phyloP scores from a whole-genome alignment of 1,140 invertebrate genomes.

The Cydia pomonella region DNA sequence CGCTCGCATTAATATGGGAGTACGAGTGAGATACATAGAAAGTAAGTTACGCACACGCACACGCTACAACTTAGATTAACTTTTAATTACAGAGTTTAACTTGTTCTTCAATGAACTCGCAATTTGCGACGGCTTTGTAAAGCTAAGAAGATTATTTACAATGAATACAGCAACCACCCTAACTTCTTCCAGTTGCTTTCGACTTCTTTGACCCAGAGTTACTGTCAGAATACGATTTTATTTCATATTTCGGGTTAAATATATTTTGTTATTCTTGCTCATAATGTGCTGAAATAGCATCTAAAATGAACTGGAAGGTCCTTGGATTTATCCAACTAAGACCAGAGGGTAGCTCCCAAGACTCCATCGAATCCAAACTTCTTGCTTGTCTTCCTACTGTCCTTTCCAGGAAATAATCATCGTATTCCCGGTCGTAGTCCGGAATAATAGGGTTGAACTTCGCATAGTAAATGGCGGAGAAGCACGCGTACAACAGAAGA shows the following conservation, averaged over 20 bases:
- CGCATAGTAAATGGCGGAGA: slow-evolving; percentile 92
- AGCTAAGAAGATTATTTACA: too few relatives aligned
- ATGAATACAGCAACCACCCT: too few relatives aligned
- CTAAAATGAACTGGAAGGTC: slow-evolving; percentile 75
- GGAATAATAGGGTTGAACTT: slow-evolving; percentile 89
- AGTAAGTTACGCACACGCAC: too few relatives aligned
- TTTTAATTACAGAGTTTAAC: neutral
- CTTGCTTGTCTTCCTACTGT: slow-evolving; percentile 76
- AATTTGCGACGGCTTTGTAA: neutral
- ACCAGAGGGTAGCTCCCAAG: slow-evolving; percentile 65
- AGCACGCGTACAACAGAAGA: slow-evolving; percentile 89
- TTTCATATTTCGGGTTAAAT: too few relatives aligned
- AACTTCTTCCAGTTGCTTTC: neutral
- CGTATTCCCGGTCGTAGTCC: slow-evolving; percentile 86
- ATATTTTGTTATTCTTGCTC: slow-evolving; percentile 47
- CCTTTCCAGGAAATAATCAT: slow-evolving; percentile 84
- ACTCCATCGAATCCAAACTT: slow-evolving; percentile 62
- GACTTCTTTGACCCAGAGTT: neutral
- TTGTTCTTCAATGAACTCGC: neutral
- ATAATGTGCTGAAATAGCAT: slow-evolving; percentile 70
- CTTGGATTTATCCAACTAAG: slow-evolving; percentile 71
- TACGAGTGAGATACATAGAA: too few relatives aligned
- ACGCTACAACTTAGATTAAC: too few relatives aligned
- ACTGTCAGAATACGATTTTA: neutral
- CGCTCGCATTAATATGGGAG: too few relatives aligned